Evolutionary conservation across 2,113 vertebrate species (phyloP), one percentile per base, ranked within the genome.

Genomic region (Tinamus guttatus): DNA sequence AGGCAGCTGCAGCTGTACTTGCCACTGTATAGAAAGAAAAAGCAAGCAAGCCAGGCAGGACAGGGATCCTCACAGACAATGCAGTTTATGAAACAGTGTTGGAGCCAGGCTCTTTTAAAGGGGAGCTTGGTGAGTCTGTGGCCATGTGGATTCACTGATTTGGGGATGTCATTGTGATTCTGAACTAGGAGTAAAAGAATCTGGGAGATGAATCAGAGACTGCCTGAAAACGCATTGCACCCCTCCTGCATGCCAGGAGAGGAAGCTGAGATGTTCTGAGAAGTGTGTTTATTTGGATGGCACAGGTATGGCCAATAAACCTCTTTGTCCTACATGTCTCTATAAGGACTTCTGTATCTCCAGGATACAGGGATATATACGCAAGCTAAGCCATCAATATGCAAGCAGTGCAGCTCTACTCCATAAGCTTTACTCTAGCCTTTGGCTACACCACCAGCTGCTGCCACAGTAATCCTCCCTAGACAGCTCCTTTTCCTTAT

Each of bases 401-500:
- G 47, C 86, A 89, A 69, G 30, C 52, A 65, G 11, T 38, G 30
- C 38, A 79, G 43, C 52, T 79, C 52, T 64, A 11, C 47, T 90
- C 51, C 54, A 17, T 56, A 75, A 78, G 36, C n/a, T 89, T 90
- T 87, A 19, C 62, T 89, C 13, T 47, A 79, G 74, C 91, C 81
- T 49, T 68, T 14, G 20, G 77, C 84, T 84, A 45, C 47, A 92
- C 69, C 62, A 93, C 9, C 89, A 92, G 86, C 74, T 90, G 89
- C 83, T 60, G 59, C 58, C 81, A 59, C 8, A 25, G 34, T 68
- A 85, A 94, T 93, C 51, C 49, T 95, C 85, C 51, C 74, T 25
- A 30, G 56, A 51, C 32, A 71, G 62, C 28, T 71, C 59, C 62
- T 78, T 84, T 90, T 89, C 64, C 77, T 56, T 6, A 11, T 65